Base-by-base conservation (phyloP, 2,797 vertebrate species). In the Esox lucius region DNA sequence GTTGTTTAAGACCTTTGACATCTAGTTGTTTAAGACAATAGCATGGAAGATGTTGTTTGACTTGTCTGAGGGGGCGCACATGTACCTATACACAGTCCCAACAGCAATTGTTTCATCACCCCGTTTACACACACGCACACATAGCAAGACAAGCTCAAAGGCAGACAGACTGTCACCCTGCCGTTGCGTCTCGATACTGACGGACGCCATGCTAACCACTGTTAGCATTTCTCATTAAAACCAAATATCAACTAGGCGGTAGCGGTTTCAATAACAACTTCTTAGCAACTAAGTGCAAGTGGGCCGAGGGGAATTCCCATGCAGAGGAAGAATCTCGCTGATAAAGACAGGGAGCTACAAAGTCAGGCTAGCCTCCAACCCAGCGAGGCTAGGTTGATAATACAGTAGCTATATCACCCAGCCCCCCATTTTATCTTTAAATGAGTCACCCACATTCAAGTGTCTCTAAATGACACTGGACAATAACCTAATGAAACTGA, bases 241-340 rank as follows among this genome's bases (percentile, higher is more conserved):
- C 19, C 7, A 7, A 19, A 19, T 19, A 56, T 51, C 51, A 19
- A 53, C 19, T 15, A 19, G 3, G 51, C 3, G 51, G 51, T 53
- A 19, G 51, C 13, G 9, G 51, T 15, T 39, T 39, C 35, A 3
- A 39, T 39, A 39, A 39, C 35, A 39, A 3, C 11, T 2, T 13
- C 13, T 53, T 53, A 19, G 51, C 31, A 12, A n/a, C 51, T 19
- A 7, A 19, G 7, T 7, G 6, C 51, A 8, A 19, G 19, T 19
- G 17, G 19, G 51, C 6, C 51, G 39, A 13, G 35, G 39, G 67
- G 67, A 67, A 26, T 68, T 68, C 67, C 67, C 67, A 68, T 68
- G 35, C 35, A 42, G 13, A 19, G 7, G 17, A n/a, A 6, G 46
- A 35, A 39, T 3, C n/a, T n/a, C 19, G 12, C n/a, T 7, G n/a